These are phyloP conservation scores for Trachelus iudaicus DNA, from an alignment of 2,888 invertebrate genomes.

Conservation along the genomic window DNA sequence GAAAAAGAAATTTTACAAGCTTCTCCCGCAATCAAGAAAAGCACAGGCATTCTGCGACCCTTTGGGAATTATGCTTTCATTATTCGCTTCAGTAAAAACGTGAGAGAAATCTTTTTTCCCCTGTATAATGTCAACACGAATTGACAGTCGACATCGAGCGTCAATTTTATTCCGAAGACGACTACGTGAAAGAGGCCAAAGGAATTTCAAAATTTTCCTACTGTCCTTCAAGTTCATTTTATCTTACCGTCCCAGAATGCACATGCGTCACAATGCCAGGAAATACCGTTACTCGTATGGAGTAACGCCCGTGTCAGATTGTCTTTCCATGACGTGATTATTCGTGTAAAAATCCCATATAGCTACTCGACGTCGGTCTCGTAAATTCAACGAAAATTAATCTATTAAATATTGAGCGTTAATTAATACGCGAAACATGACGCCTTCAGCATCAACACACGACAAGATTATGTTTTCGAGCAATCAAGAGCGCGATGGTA, in stretches of 20 bases:
- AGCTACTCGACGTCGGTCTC: background rate
- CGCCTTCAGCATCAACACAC: background rate
- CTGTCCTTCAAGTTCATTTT: background rate
- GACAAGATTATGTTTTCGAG: background rate
- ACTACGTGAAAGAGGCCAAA: background rate
- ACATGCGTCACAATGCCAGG: background rate
- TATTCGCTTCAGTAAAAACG: background rate
- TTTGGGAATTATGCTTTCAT: background rate
- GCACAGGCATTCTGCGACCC: background rate
- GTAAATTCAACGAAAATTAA: background rate
- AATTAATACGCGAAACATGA: background rate
- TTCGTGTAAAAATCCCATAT: background rate
- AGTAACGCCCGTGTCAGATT: background rate
- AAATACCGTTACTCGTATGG: background rate
- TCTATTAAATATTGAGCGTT: background rate
- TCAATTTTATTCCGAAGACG: background rate
- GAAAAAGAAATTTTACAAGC: no score
- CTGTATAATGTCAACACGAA: background rate
- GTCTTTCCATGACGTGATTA: background rate
- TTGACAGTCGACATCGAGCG: background rate
- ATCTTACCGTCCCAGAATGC: background rate
- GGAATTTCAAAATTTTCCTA: background rate
- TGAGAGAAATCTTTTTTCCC: background rate
- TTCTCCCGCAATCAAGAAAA: background rate
- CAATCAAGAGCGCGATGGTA: background rate